phyloP scores from a whole-genome alignment of 1,140 invertebrate species.

The Laupala kohalensis region DNA sequence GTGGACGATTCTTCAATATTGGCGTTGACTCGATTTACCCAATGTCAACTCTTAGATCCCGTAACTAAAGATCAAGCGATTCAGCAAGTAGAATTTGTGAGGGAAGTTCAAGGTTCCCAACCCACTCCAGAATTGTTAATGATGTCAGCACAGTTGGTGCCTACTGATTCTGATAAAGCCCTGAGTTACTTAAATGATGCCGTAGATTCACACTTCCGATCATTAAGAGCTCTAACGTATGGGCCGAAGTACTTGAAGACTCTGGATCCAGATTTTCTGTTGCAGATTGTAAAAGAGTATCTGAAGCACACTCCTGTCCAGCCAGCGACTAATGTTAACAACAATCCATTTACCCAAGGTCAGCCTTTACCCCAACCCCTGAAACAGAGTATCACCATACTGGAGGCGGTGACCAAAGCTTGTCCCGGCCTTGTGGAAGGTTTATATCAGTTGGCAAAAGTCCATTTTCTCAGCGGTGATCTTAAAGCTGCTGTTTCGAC shows the following conservation, averaged over 20 bases:
- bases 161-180: constrained; percentile 41
- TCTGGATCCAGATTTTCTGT: constrained; percentile 75
- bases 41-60: constrained; percentile 55
- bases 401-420: constrained; percentile 59
- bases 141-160: constrained; percentile 51
- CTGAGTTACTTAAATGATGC: constrained; percentile 54
- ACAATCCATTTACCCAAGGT: constrained; percentile 23
- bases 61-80: constrained; percentile 48
- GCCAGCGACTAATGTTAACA: not conserved
- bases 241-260: constrained; percentile 58
- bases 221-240: constrained; percentile 46
- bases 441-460: constrained; percentile 60
- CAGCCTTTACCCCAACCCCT: constrained; percentile 30
- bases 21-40: constrained; percentile 64
- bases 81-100: constrained; percentile 75
- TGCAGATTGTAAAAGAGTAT: constrained; percentile 66
- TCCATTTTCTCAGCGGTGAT: constrained; percentile 68
- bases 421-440: constrained; percentile 70
- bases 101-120: constrained; percentile 58
- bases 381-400: constrained; percentile 44
- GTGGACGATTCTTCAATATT: constrained; percentile 68
- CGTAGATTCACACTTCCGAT: constrained; percentile 45
- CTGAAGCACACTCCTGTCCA: constrained; percentile 54
- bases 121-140: constrained; percentile 41
- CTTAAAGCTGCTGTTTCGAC: constrained; percentile 44